These are phyloP conservation scores for Leptinotarsa texana DNA, from an alignment of 1,140 invertebrate genomes.

Conservation along the genomic window DNA sequence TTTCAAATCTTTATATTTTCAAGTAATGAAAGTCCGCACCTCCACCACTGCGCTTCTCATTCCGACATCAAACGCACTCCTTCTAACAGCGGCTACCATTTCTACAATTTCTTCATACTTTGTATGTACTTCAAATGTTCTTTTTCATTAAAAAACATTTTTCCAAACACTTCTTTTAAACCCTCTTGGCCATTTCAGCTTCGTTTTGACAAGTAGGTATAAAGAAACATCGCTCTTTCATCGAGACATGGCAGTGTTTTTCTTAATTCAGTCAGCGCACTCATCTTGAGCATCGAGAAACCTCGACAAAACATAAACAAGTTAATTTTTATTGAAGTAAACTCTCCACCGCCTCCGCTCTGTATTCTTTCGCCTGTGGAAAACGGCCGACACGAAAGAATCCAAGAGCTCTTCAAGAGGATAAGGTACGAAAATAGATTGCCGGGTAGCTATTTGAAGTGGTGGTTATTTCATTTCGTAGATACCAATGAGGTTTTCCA, in stretches of 20 bases:
- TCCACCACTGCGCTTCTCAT: too few relatives aligned
- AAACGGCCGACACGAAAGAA: conserved; percentile 16
- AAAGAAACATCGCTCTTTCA: not conserved
- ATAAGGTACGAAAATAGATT: conserved; percentile 8
- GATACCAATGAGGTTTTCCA: not conserved
- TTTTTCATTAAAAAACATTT: too few relatives aligned
- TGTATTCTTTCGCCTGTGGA: conserved; percentile 10
- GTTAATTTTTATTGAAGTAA: conserved; percentile 14
- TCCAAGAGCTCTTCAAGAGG: conserved; percentile 10
- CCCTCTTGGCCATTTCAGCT: not conserved
- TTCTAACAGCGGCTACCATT: too few relatives aligned
- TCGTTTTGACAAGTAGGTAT: not conserved
- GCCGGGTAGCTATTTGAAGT: not conserved
- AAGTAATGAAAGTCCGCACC: too few relatives aligned
- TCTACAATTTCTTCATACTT: too few relatives aligned
- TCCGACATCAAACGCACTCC: too few relatives aligned
- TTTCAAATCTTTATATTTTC: not conserved
- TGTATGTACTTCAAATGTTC: too few relatives aligned
- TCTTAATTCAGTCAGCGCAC: not conserved
- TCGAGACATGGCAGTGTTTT: not conserved
- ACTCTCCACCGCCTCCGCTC: not conserved
- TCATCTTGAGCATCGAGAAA: conserved; percentile 4
- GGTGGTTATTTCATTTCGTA: conserved; percentile 2
- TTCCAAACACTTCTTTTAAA: too few relatives aligned
- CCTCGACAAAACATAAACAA: conserved; percentile 15